phyloP scores from a whole-genome alignment of 2,888 invertebrate species.

The Torymus texanus region DNA sequence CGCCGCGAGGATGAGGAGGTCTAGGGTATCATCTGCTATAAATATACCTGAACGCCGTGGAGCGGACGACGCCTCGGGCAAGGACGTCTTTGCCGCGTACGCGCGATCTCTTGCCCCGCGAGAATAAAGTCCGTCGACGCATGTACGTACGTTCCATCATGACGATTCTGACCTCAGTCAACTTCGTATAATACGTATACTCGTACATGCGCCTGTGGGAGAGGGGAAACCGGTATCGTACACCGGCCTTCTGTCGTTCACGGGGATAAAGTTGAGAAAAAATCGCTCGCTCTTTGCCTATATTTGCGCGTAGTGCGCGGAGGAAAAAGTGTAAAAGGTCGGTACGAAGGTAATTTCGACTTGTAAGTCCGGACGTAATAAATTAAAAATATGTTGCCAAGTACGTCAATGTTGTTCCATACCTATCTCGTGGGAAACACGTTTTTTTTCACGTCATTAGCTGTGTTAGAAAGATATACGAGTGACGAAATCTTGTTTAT shows the following conservation, averaged over 20 bases:
- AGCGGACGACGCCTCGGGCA: conserved; percentile 68
- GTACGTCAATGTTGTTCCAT: background rate
- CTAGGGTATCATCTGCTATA: conserved; percentile 73
- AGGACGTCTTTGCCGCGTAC: conserved; percentile 66
- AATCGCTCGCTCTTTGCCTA: conserved; percentile 5
- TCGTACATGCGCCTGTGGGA: background rate
- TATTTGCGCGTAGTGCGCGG: background rate
- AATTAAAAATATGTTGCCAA: conserved; percentile 7
- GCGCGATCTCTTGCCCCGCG: background rate
- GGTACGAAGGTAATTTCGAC: background rate
- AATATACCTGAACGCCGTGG: conserved; percentile 63
- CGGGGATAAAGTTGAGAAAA: background rate
- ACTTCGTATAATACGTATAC: background rate
- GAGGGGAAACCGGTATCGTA: conserved; percentile 37
- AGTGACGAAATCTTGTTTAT: too few species aligned
- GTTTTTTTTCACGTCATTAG: too few species aligned
- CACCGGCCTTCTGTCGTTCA: conserved; percentile 5
- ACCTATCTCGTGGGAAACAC: too few species aligned
- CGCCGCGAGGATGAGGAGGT: conserved; percentile 58
- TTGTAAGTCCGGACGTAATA: background rate
- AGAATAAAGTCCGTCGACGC: conserved; percentile 2
- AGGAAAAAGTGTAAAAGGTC: background rate
- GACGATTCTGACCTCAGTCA: conserved; percentile 23
- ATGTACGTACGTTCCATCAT: background rate
- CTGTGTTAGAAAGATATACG: too few species aligned